These are phyloP conservation scores for Penaeus chinensis DNA, from an alignment of 1,140 invertebrate species.

Conservation along the genomic window DNA sequence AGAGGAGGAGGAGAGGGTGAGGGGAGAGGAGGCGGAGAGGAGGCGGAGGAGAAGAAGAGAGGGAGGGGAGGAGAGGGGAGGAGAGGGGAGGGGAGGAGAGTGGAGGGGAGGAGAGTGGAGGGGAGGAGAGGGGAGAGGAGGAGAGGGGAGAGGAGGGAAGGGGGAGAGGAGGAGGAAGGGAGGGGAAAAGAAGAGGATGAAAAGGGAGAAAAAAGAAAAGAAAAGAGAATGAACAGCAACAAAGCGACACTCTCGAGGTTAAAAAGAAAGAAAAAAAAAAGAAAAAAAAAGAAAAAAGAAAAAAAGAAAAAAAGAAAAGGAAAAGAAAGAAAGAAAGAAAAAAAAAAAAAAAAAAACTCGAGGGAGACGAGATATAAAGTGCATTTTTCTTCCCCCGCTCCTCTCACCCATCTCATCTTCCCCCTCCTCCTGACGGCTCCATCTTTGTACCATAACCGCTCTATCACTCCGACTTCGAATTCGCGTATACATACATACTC, in stretches of 20 bases:
- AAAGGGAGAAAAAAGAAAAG: neutral
- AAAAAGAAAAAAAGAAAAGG: too few relatives aligned
- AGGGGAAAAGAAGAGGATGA: neutral
- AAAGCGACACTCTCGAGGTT: too few relatives aligned
- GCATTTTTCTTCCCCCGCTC: neutral
- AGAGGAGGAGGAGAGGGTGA: neutral
- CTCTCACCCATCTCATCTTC: neutral
- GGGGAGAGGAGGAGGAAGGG: neutral
- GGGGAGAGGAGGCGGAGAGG: neutral
- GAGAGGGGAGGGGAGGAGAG: neutral
- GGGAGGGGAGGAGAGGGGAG: neutral
- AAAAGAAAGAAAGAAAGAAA: neutral
- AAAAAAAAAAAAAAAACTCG: constrained; percentile 5
- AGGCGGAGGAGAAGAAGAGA: too few relatives aligned
- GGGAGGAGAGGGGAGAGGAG: neutral
- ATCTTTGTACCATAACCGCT: neutral
- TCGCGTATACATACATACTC: too few relatives aligned
- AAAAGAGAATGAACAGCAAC: neutral
- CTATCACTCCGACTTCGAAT: too few relatives aligned
- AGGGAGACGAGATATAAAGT: neutral
- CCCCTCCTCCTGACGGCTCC: neutral
- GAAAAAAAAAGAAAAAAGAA: too few relatives aligned
- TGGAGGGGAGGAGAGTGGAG: neutral
- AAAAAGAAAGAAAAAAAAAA: too few relatives aligned
- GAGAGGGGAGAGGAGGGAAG: neutral